These are phyloP conservation scores for Acanthis flammea DNA, from an alignment of 2,797 vertebrate genomes.

Conservation along the genomic window DNA sequence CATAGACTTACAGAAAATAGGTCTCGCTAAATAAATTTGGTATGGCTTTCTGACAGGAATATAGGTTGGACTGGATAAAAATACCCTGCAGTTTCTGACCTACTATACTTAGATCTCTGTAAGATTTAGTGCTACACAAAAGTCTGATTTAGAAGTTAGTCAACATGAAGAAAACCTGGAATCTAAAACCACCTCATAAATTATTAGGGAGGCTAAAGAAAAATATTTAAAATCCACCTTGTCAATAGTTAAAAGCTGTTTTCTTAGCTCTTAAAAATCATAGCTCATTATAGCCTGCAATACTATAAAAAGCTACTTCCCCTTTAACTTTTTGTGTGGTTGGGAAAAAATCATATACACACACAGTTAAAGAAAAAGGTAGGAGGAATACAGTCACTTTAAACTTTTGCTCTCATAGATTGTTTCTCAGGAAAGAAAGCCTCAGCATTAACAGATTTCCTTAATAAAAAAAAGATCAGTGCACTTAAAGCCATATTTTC, in stretches of 20 bases:
- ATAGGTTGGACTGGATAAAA: slow-evolving; percentile 68
- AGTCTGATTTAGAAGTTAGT: slow-evolving; percentile 59
- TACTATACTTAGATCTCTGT: slow-evolving; percentile 54
- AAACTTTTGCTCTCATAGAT: neutral
- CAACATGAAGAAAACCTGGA: slow-evolving; percentile 53
- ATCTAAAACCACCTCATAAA: slow-evolving; percentile 57
- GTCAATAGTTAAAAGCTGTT: slow-evolving; percentile 47
- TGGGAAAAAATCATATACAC: neutral
- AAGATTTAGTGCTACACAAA: slow-evolving; percentile 19
- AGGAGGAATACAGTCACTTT: neutral
- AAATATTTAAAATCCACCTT: slow-evolving; percentile 52
- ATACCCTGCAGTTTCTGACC: slow-evolving; percentile 60
- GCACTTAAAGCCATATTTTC: neutral
- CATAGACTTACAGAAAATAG: slow-evolving; percentile 54
- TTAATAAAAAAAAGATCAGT: neutral
- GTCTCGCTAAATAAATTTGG: slow-evolving; percentile 42
- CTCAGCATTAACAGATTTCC: neutral
- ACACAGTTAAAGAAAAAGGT: neutral
- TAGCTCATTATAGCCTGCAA: slow-evolving; percentile 10
- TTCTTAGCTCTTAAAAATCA: slow-evolving; percentile 47
- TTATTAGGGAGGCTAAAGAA: slow-evolving; percentile 42
- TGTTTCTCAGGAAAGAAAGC: neutral
- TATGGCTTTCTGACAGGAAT: slow-evolving; percentile 56
- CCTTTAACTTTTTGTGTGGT: neutral
- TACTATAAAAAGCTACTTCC: slow-evolving; percentile 21